Evolutionary conservation across 2,888 invertebrate species (phyloP).

Genomic region (Cosmia trapezina): DNA sequence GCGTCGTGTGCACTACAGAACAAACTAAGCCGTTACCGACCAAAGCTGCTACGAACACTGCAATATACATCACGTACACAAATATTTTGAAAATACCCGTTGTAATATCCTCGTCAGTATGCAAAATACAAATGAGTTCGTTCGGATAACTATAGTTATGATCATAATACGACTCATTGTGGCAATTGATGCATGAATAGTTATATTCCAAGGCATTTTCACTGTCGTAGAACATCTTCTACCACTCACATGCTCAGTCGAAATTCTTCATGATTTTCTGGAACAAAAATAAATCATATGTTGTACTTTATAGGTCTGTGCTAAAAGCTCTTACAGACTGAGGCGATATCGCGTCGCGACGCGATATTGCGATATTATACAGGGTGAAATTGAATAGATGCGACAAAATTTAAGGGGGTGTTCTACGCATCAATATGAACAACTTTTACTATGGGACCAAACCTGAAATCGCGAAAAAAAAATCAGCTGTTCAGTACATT

Average conservation of each 20-base stretch:
- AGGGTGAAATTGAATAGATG: too few relatives aligned
- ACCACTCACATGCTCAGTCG: constrained; percentile 18
- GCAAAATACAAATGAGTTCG: constrained; percentile 40
- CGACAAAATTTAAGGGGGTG: too few relatives aligned
- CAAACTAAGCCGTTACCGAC: constrained; percentile 95
- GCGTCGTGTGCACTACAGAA: constrained; percentile 95
- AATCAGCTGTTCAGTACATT: too few relatives aligned
- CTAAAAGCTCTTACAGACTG: neutral
- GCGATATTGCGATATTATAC: too few relatives aligned
- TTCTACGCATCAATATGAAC: too few relatives aligned
- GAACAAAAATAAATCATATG: constrained; percentile 26
- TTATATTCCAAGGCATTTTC: constrained; percentile 24
- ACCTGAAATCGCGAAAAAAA: too few relatives aligned
- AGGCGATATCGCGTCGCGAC: too few relatives aligned
- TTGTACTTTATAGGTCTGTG: neutral
- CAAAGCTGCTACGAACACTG: constrained; percentile 93
- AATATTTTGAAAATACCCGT: constrained; percentile 43
- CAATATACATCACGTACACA: constrained; percentile 93
- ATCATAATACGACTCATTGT: constrained; percentile 30
- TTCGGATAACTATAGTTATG: constrained; percentile 31
- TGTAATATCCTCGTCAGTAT: constrained; percentile 42
- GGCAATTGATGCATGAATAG: constrained; percentile 35
- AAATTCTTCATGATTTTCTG: constrained; percentile 33
- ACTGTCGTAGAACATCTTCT: constrained; percentile 37
- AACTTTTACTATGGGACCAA: too few relatives aligned